A percentile compares a stretch with the other conserved stretches of the same genome.
Conservation (phyloP, 2,888 invertebrate genomes). For the Bursaphelenchus okinawaensis region DNA sequence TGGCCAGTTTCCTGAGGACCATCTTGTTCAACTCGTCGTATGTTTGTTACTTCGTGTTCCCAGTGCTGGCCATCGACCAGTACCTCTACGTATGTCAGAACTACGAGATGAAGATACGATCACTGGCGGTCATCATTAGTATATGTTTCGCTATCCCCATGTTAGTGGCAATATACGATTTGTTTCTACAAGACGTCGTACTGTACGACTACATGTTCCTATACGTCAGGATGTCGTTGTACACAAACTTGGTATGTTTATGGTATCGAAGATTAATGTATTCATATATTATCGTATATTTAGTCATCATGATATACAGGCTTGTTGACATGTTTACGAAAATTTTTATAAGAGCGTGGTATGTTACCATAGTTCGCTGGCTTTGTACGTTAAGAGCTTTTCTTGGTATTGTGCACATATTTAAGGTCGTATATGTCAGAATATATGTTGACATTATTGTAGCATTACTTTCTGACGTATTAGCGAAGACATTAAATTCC, state of each 20-base stretch:
- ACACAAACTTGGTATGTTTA: conserved; percentile 35
- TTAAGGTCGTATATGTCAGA: too few relatives aligned
- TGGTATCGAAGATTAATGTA: too few relatives aligned
- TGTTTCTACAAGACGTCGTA: conserved; percentile 34
- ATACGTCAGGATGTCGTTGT: conserved; percentile 37
- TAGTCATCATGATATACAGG: too few relatives aligned
- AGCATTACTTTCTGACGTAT: too few relatives aligned
- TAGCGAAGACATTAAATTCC: too few relatives aligned
- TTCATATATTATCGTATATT: too few relatives aligned
- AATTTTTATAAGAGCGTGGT: too few relatives aligned
- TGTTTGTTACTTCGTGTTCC: conserved; percentile 34
- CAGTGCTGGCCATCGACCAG: conserved; percentile 34
- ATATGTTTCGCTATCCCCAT: conserved; percentile 37
- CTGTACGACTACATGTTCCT: conserved; percentile 38
- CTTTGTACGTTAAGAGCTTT: too few relatives aligned
- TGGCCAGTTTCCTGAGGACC: conserved; percentile 32
- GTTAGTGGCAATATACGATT: conserved; percentile 37
- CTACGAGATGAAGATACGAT: conserved; percentile 28
- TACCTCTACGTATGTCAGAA: conserved; percentile 38
- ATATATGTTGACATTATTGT: too few relatives aligned
- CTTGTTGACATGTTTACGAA: too few relatives aligned
- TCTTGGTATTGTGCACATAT: too few relatives aligned
- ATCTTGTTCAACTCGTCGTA: conserved; percentile 38
- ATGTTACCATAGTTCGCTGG: too few relatives aligned
- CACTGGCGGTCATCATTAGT: conserved; percentile 27